Evolutionary conservation across 2,888 invertebrate genomes (phyloP), one percentile per base, ranked within the genome.

Genomic region (Labia minor): DNA sequence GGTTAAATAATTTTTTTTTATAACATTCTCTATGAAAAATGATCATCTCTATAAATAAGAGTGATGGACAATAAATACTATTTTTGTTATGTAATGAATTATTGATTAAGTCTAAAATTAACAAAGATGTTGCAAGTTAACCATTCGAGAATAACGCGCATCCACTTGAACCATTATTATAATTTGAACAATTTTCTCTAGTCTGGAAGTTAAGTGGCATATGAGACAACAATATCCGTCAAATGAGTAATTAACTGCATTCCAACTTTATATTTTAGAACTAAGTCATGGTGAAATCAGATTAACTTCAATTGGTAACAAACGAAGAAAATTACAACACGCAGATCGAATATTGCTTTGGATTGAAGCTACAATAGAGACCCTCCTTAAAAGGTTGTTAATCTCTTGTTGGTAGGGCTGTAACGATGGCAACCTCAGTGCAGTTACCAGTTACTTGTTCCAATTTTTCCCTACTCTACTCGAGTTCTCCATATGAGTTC

Each of bases 201-300:
- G 4, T 26, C 26, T 26, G 26, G 26, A 8, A 26, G 26, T 26
- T 26, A 26, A 26, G 26, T 26, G 14, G 49, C 49, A 49, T 26
- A 49, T 14, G 49, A 49, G 49, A 49, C 49, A n/a, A n/a, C n/a
- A 49, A 49, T 49, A 49, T 49, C 49, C 3, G 49, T 49, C 49
- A 49, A 49, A 49, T 49, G 49, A 49, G 49, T 49, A 49, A 49
- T 49, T 49, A 49, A 49, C 49, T 49, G 49, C 49, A 49, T 49
- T 49, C 49, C 49, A 26, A 8, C 3, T 8, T 26, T 3, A 26
- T 26, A 26, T 26, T 26, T 26, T 26, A 8, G 26, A 26, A 26
- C 4, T n/a, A 26, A 26, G 26, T 26, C 26, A 26, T 8, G 4
- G 26, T 26, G 26, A 26, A 26, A 26, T 26, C 26, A 26, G 8